Evolutionary conservation across 2,888 invertebrate species (phyloP).

Genomic region (Cerastoderma edule): DNA sequence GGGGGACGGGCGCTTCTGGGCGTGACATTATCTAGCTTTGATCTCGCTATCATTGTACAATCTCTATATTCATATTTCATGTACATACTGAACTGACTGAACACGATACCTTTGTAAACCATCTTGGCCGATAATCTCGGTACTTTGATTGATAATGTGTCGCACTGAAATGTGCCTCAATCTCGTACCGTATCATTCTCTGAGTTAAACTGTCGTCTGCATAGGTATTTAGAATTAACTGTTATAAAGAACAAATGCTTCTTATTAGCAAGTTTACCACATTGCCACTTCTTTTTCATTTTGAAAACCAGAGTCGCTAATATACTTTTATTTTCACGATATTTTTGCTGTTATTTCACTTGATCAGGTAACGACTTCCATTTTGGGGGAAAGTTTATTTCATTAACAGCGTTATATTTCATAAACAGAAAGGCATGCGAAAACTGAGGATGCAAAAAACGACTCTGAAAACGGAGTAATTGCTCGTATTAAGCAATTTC

Average conservation of each 20-base stretch:
- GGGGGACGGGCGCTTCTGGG: too few species aligned
- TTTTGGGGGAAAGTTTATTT: neutral
- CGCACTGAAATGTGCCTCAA: too few species aligned
- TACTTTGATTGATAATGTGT: neutral
- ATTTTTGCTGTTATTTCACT: too few species aligned
- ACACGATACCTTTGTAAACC: neutral
- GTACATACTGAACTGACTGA: neutral
- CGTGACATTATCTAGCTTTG: neutral
- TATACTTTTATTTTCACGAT: too few species aligned
- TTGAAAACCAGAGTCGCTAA: too few species aligned
- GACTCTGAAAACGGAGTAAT: neutral
- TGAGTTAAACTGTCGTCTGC: too few species aligned
- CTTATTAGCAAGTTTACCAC: too few species aligned
- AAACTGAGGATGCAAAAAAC: slow-evolving; percentile 4
- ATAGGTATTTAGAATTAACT: too few species aligned
- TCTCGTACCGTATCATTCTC: too few species aligned
- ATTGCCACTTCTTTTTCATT: too few species aligned
- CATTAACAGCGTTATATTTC: neutral
- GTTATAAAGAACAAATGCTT: too few species aligned
- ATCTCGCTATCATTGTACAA: neutral
- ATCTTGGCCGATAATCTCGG: neutral
- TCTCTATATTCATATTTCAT: slow-evolving; percentile 5
- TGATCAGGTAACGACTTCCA: neutral
- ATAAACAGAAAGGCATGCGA: neutral
- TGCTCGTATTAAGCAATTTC: slow-evolving; percentile 1